phyloP scores from a whole-genome alignment of 2,888 invertebrate genomes.

The Trissolcus brochymenae region DNA sequence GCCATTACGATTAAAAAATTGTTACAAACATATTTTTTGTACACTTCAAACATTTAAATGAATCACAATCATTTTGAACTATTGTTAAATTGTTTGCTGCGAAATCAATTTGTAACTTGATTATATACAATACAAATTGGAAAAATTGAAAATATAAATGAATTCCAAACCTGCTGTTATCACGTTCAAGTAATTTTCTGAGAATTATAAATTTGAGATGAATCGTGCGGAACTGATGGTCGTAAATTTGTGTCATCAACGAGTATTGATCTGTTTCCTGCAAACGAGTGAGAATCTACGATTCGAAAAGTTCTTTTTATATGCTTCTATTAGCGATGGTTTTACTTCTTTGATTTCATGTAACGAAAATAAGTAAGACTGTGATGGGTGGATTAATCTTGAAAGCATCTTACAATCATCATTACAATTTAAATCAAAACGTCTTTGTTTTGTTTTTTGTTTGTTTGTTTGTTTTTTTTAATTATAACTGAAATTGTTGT shows the following conservation, averaged over 20 bases:
- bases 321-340: too few species aligned
- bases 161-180: not conserved
- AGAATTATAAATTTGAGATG: constrained; percentile 34
- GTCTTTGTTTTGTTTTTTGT: not conserved
- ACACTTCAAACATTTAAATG: not conserved
- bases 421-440: not conserved
- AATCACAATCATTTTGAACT: too few species aligned
- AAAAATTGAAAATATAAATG: not conserved
- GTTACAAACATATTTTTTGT: not conserved
- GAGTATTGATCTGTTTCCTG: constrained; percentile 45
- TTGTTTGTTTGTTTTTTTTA: too few species aligned
- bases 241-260: constrained; percentile 50
- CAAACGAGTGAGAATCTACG: constrained; percentile 37
- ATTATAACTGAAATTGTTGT: too few species aligned
- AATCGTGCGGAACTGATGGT: constrained; percentile 23
- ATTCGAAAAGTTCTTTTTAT: constrained; percentile 9
- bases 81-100: too few species aligned
- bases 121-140: not conserved
- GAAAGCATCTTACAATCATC: not conserved
- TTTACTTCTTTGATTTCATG: not conserved
- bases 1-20: not conserved
- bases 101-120: not conserved
- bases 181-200: constrained; percentile 2
- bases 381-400: not conserved
- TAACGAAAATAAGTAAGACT: not conserved